Evolutionary conservation across 1,140 invertebrate species (phyloP), one percentile per base, ranked within the genome.

Genomic region (Andrena cerasifolii): DNA sequence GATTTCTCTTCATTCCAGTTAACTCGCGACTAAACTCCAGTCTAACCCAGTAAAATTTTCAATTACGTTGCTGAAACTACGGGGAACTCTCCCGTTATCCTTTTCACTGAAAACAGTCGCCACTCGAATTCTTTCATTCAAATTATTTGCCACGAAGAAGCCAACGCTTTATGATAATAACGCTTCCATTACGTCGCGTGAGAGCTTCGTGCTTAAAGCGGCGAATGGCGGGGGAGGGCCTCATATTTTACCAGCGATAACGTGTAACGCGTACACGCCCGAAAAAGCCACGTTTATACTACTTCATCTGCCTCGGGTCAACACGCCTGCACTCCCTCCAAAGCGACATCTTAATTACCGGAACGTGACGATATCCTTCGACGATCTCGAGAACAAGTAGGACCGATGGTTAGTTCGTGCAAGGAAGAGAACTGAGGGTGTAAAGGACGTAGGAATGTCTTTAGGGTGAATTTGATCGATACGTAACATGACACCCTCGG

Each of bases 271-370:
- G 63, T 33, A n/a, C 1, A 47, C 21, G 14, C 16, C 61, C 36
- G 18, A 58, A 47, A 47, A 67, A 66, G 16, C 8, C n/a, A 26
- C 47, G 36, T 67, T 75, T 47, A 47, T 43, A 12, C 16, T 31
- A 16, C 21, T 67, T 58, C 31, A 67, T 75, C n/a, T 26, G n/a
- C 7, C 7, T 10, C 36, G 1, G 12, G 43, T 3, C 54, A 31
- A 12, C 26, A n/a, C 26, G 5, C 10, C 8, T n/a, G 40, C 28
- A 21, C 28, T 3, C 16, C 2, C 36, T 16, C 6, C 1, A 26
- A 40, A 40, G 8, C n/a, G 47, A 51, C 40, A 72, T 78, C n/a
- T 31, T 74, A 74, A 80, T 40, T 79, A 75, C 26, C 3, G 21
- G 21, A 21, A 6, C 40, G 18, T 53, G n/a, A 10, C 24, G 21